These are phyloP conservation scores for Marcusenius ussheri DNA, from an alignment of 2,113 vertebrate genomes.

Conservation along the genomic window DNA sequence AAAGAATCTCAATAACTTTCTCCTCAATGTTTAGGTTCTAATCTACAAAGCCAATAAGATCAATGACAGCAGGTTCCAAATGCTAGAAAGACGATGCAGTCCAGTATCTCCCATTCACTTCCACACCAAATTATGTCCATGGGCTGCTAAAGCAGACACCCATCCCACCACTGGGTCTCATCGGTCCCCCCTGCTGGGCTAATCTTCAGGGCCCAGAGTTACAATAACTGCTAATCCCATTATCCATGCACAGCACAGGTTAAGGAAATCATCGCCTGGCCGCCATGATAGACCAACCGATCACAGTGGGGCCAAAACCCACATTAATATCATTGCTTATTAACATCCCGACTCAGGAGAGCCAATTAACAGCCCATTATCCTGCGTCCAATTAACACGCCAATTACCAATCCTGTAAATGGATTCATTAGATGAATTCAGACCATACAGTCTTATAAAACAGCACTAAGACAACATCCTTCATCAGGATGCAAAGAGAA, in stretches of 20 bases:
- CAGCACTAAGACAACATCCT: neutral
- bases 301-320: neutral
- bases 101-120: neutral
- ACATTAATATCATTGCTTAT: neutral
- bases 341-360: neutral
- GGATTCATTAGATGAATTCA: neutral
- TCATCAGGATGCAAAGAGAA: neutral
- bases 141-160: neutral
- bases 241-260: slow-evolving; percentile 41
- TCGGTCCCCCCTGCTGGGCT: slow-evolving; percentile 7
- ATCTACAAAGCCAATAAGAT: neutral
- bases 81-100: neutral
- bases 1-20: neutral
- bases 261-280: slow-evolving; percentile 34
- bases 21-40: neutral
- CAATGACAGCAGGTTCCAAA: neutral
- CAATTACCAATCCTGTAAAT: neutral
- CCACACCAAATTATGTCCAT: neutral
- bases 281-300: slow-evolving; percentile 12
- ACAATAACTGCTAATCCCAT: slow-evolving; percentile 55
- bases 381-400: neutral
- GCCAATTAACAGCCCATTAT: neutral
- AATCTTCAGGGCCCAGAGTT: slow-evolving; percentile 37
- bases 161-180: neutral
- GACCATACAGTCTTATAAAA: neutral